phyloP scores from a whole-genome alignment of 2,888 invertebrate species.

The Neelides folsomi region DNA sequence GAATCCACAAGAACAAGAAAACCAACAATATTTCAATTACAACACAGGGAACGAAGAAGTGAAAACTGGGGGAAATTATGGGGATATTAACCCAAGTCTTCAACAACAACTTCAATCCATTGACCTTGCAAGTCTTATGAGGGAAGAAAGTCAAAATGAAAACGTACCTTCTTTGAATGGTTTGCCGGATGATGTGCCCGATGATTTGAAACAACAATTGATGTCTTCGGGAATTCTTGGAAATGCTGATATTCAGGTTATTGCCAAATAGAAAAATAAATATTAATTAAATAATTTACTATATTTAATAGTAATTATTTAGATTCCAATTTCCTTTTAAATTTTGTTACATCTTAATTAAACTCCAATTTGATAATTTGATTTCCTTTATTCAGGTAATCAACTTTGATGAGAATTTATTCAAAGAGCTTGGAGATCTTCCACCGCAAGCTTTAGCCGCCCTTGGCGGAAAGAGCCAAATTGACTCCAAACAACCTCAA shows the following conservation, averaged over 20 bases:
- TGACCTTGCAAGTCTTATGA: too few species aligned
- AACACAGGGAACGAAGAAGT: conserved; percentile 41
- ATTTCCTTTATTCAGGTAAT: conserved; percentile 19
- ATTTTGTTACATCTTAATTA: too few species aligned
- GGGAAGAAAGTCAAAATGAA: background rate
- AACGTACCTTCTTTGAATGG: conserved; percentile 2
- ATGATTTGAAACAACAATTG: conserved; percentile 67
- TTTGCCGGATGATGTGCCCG: conserved; percentile 75
- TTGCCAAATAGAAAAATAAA: too few species aligned
- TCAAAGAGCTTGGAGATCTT: conserved; percentile 28
- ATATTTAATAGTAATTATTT: too few species aligned
- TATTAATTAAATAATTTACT: too few species aligned
- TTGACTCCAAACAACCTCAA: background rate
- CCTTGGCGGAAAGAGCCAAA: background rate
- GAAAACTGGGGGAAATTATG: background rate
- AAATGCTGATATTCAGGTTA: conserved; percentile 71
- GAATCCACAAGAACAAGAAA: conserved; percentile 24
- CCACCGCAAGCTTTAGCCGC: conserved; percentile 30
- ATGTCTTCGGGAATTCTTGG: conserved; percentile 71
- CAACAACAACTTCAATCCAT: too few species aligned
- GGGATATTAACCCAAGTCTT: too few species aligned
- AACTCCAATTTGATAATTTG: background rate
- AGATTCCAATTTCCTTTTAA: too few species aligned
- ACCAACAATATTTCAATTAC: conserved; percentile 41
- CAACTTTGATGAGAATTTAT: conserved; percentile 30